These are phyloP conservation scores for Eretmocerus hayati DNA, from an alignment of 2,888 invertebrate genomes.

Conservation along the genomic window DNA sequence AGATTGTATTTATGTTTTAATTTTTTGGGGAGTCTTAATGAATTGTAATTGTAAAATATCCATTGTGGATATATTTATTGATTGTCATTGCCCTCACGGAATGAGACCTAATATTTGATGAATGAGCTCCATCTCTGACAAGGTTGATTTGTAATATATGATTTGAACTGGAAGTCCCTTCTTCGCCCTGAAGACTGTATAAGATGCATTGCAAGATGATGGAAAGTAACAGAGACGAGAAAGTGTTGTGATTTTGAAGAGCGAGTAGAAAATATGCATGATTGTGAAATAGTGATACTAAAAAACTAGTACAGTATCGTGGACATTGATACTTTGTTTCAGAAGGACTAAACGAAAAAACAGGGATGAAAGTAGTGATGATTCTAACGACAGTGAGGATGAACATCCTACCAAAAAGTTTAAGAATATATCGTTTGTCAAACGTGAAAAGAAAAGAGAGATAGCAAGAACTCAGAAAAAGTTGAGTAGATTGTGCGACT, in stretches of 20 bases:
- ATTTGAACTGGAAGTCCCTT: slow-evolving; percentile 15
- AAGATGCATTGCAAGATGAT: slow-evolving; percentile 14
- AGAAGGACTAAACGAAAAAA: slow-evolving; percentile 31
- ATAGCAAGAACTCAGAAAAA: slow-evolving; percentile 11
- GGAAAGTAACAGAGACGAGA: slow-evolving; percentile 18
- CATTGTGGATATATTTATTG: too few species aligned
- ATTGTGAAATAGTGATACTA: slow-evolving; percentile 17
- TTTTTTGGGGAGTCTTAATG: background rate
- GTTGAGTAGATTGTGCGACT: slow-evolving; percentile 23
- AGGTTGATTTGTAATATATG: too few species aligned
- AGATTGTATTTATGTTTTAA: slow-evolving; percentile 5
- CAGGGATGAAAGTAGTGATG: slow-evolving; percentile 20
- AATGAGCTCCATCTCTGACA: too few species aligned
- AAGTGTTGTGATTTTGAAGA: slow-evolving; percentile 20
- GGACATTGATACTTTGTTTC: slow-evolving; percentile 35
- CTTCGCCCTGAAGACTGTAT: slow-evolving; percentile 15
- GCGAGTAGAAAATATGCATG: slow-evolving; percentile 25
- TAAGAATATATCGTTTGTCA: slow-evolving; percentile 19
- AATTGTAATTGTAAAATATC: too few species aligned
- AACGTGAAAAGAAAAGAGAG: slow-evolving; percentile 11
- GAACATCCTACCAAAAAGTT: background rate
- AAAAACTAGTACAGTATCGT: slow-evolving; percentile 27
- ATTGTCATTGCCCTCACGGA: too few species aligned
- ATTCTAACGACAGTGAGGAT: slow-evolving; percentile 2
- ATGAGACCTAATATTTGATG: too few species aligned